These are phyloP conservation scores for Spisula solida DNA, from an alignment of 2,888 invertebrate species.

Conservation along the genomic window DNA sequence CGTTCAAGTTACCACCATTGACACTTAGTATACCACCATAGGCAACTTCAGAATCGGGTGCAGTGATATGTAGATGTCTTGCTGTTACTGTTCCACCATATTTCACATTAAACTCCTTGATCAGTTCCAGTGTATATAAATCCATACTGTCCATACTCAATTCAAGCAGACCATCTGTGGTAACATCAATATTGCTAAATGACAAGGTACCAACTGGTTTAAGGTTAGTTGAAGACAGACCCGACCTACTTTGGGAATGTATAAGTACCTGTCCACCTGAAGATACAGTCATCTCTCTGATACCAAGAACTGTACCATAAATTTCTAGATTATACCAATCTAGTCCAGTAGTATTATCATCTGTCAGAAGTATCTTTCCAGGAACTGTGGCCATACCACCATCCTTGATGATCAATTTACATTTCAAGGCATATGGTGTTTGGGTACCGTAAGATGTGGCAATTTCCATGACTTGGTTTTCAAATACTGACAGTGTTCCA, in stretches of 20 bases:
- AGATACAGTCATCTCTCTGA: slow-evolving; percentile 76
- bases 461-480: slow-evolving; percentile 69
- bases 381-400: slow-evolving; percentile 69
- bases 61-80: slow-evolving; percentile 64
- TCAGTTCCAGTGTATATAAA: slow-evolving; percentile 66
- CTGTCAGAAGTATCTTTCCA: slow-evolving; percentile 74
- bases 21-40: slow-evolving; percentile 72
- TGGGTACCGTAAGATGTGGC: slow-evolving; percentile 78
- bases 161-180: slow-evolving; percentile 73
- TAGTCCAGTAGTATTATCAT: slow-evolving; percentile 61
- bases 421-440: slow-evolving; percentile 73
- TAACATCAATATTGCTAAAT: slow-evolving; percentile 74
- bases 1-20: slow-evolving; percentile 63
- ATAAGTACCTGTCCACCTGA: slow-evolving; percentile 72
- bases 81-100: slow-evolving; percentile 72
- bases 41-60: slow-evolving; percentile 72
- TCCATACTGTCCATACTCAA: slow-evolving; percentile 66
- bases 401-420: slow-evolving; percentile 70
- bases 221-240: slow-evolving; percentile 51
- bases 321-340: slow-evolving; percentile 72
- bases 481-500: slow-evolving; percentile 65
- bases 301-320: slow-evolving; percentile 71
- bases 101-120: slow-evolving; percentile 71
- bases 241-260: slow-evolving; percentile 68
- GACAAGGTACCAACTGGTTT: slow-evolving; percentile 70